Percentiles rank a stretch among this genome's conserved stretches.
Conservation (phyloP, 2,797 vertebrate genomes). For the Ptychobarbus kaznakovi region DNA sequence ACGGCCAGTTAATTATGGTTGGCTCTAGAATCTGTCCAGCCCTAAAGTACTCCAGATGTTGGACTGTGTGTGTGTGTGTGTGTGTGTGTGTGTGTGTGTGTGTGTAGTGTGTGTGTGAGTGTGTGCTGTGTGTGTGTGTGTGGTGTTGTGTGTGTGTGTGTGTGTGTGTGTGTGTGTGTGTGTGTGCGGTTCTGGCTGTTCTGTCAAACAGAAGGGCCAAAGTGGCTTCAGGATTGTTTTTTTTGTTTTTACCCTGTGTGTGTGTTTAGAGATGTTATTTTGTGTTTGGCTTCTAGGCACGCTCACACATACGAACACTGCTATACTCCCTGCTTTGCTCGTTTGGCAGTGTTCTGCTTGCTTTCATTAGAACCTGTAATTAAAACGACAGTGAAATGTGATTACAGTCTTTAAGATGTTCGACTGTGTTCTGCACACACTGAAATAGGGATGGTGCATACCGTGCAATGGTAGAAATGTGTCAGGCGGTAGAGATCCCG, state of each 20-base stretch:
- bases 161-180: slow-evolving; percentile 35
- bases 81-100: slow-evolving; percentile 34
- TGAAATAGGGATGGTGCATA: background rate
- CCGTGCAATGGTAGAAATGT: background rate
- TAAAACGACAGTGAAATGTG: slow-evolving; percentile 80
- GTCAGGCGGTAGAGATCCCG: slow-evolving; percentile 6
- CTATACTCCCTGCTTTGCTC: slow-evolving; percentile 62
- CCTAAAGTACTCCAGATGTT: slow-evolving; percentile 60
- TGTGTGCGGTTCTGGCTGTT: slow-evolving; percentile 31
- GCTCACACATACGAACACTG: slow-evolving; percentile 41
- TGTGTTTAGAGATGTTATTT: slow-evolving; percentile 28
- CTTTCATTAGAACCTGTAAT: slow-evolving; percentile 82
- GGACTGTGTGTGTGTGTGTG: slow-evolving; percentile 34
- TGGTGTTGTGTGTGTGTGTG: slow-evolving; percentile 37
- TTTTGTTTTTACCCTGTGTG: slow-evolving; percentile 2
- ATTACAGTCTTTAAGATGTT: slow-evolving; percentile 82
- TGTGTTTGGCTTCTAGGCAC: slow-evolving; percentile 28
- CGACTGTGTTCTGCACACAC: slow-evolving; percentile 33
- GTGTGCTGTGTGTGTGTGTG: background rate
- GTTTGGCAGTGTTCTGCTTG: slow-evolving; percentile 68
- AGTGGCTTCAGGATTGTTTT: slow-evolving; percentile 38
- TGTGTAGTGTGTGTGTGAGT: slow-evolving; percentile 34
- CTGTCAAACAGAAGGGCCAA: slow-evolving; percentile 46
- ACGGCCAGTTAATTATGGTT: slow-evolving; percentile 43
- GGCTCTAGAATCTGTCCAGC: slow-evolving; percentile 51